These are phyloP conservation scores for Ips typographus DNA, from an alignment of 1,140 invertebrate species.

Conservation along the genomic window DNA sequence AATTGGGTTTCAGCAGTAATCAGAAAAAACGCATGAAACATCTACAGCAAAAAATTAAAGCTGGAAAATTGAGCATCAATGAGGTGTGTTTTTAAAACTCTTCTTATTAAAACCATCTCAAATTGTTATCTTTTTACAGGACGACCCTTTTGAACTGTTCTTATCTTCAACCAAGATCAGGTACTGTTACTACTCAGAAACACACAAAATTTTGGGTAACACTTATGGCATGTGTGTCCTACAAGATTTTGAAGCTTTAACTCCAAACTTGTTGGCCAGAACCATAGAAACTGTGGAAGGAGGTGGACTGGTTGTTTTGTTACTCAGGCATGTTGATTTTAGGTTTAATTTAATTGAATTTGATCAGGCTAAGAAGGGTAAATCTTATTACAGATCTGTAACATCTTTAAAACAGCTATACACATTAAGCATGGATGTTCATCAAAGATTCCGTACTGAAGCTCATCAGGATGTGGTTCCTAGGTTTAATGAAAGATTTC, in stretches of 20 bases:
- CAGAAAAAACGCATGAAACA: constrained; percentile 91
- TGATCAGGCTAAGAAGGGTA: neutral
- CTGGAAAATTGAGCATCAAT: constrained; percentile 86
- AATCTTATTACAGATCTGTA: constrained; percentile 61
- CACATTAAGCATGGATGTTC: constrained; percentile 98
- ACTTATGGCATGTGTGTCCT: constrained; percentile 97
- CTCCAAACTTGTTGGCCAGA: constrained; percentile 96
- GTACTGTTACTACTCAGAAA: constrained; percentile 97
- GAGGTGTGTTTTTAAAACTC: constrained; percentile 57
- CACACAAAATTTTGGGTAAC: constrained; percentile 96
- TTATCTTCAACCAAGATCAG: constrained; percentile 94
- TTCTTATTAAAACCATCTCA: constrained; percentile 6
- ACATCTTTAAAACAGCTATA: constrained; percentile 92
- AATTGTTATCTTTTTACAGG: constrained; percentile 47
- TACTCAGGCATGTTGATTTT: constrained; percentile 60
- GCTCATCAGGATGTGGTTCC: constrained; percentile 89
- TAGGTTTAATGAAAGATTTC: constrained; percentile 96
- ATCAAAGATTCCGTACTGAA: constrained; percentile 91
- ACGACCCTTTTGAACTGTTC: constrained; percentile 97
- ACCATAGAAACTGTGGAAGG: constrained; percentile 99
- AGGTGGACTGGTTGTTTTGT: constrained; percentile 89
- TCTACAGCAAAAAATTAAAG: constrained; percentile 82
- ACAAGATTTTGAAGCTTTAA: constrained; percentile 99
- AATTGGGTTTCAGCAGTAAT: constrained; percentile 92
- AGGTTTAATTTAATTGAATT: too few relatives aligned